Percentiles rank a stretch among this genome's conserved stretches.
These are phyloP conservation scores for Macrosiphum euphorbiae DNA, from an alignment of 2,888 invertebrate species.

Conservation along the genomic window DNA sequence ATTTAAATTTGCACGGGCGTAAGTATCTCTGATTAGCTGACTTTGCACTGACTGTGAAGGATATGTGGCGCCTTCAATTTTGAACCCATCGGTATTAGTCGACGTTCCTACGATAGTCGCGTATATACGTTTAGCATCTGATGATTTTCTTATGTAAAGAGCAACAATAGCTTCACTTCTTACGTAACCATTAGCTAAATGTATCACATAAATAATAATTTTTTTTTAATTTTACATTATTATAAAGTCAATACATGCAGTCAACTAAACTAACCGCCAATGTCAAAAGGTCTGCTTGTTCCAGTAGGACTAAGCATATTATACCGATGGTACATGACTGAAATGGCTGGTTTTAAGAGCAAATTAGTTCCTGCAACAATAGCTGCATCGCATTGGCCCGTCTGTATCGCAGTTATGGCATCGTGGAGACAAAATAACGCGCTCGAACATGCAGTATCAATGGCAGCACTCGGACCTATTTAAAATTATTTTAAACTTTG, in stretches of 20 bases:
- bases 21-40: constrained; percentile 60
- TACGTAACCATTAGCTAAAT: constrained; percentile 66
- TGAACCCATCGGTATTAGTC: constrained; percentile 65
- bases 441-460: constrained; percentile 63
- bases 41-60: constrained; percentile 60
- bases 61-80: constrained; percentile 65
- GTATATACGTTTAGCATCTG: constrained; percentile 65
- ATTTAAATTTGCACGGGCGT: constrained; percentile 57
- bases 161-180: constrained; percentile 66
- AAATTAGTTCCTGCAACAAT: constrained; percentile 63
- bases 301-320: constrained; percentile 64
- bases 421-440: constrained; percentile 62
- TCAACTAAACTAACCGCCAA: constrained; percentile 39
- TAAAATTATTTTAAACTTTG: neutral
- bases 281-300: constrained; percentile 63
- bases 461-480: constrained; percentile 55
- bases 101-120: constrained; percentile 61
- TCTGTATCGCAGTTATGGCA: constrained; percentile 50
- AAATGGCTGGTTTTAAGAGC: constrained; percentile 56
- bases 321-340: constrained; percentile 60
- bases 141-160: constrained; percentile 61
- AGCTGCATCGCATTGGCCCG: constrained; percentile 59
- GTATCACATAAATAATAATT: neutral
- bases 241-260: neutral
- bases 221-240: neutral